Percentiles rank a stretch among this genome's conserved stretches.
Conservation (phyloP, 2,888 invertebrate genomes). For the Sarcophaga variegata region DNA sequence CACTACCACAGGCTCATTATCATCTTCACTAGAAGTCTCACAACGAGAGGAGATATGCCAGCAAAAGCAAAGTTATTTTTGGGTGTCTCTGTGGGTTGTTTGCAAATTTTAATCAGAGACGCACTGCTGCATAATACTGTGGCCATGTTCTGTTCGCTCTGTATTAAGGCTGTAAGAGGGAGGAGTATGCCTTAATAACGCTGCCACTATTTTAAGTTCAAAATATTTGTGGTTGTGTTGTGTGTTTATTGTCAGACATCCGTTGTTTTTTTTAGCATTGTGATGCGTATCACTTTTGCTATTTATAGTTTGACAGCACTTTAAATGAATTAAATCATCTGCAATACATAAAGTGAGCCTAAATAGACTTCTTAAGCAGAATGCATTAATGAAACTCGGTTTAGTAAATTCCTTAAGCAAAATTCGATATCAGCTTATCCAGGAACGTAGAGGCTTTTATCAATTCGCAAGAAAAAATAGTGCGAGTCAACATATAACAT, state of each 20-base stretch:
- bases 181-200: constrained; percentile 10
- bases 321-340: constrained; percentile 26
- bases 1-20: constrained; percentile 33
- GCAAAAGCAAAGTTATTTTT: no score
- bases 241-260: constrained; percentile 61
- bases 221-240: constrained; percentile 50
- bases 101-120: no score
- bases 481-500: no score
- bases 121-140: background rate
- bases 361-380: no score
- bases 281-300: constrained; percentile 13
- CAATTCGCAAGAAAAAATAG: no score
- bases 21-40: background rate
- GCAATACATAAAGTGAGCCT: no score
- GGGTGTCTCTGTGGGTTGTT: no score
- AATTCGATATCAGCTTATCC: no score
- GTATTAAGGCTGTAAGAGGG: background rate
- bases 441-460: no score
- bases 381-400: no score
- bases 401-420: no score
- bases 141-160: constrained; percentile 2
- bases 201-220: constrained; percentile 35
- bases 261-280: constrained; percentile 42
- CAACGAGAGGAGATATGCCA: no score
- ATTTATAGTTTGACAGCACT: constrained; percentile 17